A percentile compares a stretch with the other conserved stretches of the same genome.
Evolutionary conservation across 2,113 vertebrate genomes (phyloP).

Genomic region (Nyctibius bracteatus): DNA sequence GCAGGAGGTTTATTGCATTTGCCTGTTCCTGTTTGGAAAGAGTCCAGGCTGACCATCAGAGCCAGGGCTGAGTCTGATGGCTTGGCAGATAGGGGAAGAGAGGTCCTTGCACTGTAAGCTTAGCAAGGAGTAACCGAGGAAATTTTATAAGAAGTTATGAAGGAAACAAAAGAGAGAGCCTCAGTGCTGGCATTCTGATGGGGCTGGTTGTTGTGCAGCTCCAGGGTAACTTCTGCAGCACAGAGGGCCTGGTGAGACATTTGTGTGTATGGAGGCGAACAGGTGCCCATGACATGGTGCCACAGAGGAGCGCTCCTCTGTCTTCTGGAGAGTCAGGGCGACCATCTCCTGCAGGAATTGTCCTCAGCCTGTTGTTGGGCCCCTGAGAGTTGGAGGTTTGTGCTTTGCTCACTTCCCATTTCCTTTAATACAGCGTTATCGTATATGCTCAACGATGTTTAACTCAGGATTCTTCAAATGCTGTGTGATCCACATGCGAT

Average conservation of each 20-base stretch:
- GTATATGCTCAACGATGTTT: neutral
- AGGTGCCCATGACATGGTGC: neutral
- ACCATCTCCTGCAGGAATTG: neutral
- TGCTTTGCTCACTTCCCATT: neutral
- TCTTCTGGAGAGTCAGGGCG: neutral
- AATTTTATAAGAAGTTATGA: neutral
- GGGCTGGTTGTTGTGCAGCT: neutral
- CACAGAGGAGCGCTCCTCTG: neutral
- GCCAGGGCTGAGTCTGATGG: neutral
- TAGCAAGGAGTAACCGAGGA: neutral
- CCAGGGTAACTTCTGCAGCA: neutral
- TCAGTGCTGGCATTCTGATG: accelerated
- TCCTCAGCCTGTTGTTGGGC: neutral
- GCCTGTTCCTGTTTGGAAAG: neutral
- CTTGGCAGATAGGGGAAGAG: neutral
- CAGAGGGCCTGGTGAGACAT: neutral
- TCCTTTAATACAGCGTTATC: neutral
- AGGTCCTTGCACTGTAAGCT: neutral
- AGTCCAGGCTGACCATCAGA: neutral
- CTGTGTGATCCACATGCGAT: neutral
- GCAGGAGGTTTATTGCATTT: neutral
- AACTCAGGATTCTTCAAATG: neutral
- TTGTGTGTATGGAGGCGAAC: neutral
- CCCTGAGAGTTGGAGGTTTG: neutral
- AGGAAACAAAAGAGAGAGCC: neutral